phyloP scores from a whole-genome alignment of 2,797 vertebrate species.

The Macroramphosus scolopax region DNA sequence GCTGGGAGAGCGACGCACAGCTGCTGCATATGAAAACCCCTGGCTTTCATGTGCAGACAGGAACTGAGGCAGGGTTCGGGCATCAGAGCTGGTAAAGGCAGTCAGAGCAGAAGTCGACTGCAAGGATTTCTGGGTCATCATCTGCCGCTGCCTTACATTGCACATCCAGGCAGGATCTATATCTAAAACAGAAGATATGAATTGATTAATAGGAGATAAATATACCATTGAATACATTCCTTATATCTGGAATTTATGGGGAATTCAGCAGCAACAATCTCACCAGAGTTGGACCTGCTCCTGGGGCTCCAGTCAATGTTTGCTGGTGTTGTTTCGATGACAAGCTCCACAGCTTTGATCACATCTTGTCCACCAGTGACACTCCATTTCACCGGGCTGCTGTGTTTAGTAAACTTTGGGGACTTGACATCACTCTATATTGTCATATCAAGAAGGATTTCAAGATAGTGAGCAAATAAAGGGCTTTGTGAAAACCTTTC shows the following conservation, averaged over 20 bases:
- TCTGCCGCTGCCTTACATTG: conserved; percentile 80
- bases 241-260: neutral
- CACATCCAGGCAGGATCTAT: conserved; percentile 88
- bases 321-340: conserved; percentile 80
- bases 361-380: conserved; percentile 78
- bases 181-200: conserved; percentile 65
- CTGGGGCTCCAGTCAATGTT: conserved; percentile 72
- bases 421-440: conserved; percentile 87
- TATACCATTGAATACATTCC: conserved; percentile 6
- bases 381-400: conserved; percentile 82
- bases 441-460: neutral
- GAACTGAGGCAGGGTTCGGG: conserved; percentile 80
- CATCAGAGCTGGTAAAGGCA: conserved; percentile 75
- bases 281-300: conserved; percentile 84
- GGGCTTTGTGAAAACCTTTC: neutral
- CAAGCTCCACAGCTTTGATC: conserved; percentile 86
- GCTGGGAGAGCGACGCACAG: conserved; percentile 79
- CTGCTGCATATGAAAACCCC: conserved; percentile 88
- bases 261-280: conserved; percentile 28
- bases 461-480: conserved; percentile 2
- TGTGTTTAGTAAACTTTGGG: conserved; percentile 85
- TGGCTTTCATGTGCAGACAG: conserved; percentile 83
- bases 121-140: conserved; percentile 74
- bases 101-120: conserved; percentile 50
- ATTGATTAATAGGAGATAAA: too few species aligned